A percentile compares a stretch with the other conserved stretches of the same genome.
Conservation (phyloP, 2,113 vertebrate genomes). For the Muscicapa adusta region DNA sequence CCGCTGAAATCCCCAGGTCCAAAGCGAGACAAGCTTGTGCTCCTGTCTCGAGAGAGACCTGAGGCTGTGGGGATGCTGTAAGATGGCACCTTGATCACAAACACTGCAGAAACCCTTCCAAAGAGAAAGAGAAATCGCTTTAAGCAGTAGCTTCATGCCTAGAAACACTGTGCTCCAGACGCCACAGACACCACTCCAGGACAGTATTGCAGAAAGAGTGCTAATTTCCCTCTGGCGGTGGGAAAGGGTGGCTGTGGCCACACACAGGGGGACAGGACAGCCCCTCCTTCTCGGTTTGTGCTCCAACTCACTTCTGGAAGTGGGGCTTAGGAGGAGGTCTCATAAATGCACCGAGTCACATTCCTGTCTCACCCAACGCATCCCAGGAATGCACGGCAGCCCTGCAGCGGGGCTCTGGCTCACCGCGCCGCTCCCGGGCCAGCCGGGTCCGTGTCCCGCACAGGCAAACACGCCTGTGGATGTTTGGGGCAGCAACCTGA, state of each 20-base stretch:
- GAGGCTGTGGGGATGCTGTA: background rate
- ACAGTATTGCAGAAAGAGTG: too few species aligned
- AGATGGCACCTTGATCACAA: background rate
- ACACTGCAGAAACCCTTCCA: background rate
- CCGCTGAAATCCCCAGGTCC: background rate
- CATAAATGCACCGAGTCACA: fast-evolving
- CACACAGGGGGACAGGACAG: fast-evolving
- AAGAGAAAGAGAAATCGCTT: background rate
- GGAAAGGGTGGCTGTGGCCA: background rate
- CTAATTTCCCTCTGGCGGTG: background rate
- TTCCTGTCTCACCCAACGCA: fast-evolving
- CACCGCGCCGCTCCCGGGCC: background rate
- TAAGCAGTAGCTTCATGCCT: background rate
- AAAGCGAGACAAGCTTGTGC: background rate
- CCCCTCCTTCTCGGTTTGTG: background rate
- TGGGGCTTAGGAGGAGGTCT: background rate
- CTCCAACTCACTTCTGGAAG: background rate
- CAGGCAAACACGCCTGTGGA: background rate
- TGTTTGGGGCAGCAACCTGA: background rate
- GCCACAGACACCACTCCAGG: background rate
- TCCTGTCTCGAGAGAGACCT: fast-evolving
- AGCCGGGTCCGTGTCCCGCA: background rate
- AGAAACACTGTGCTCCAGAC: background rate
- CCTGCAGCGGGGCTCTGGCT: background rate
- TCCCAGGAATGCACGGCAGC: background rate